Percentiles rank a stretch among this genome's conserved stretches.
phyloP scores from a whole-genome alignment of 2,113 vertebrate genomes.

The Malaclemys terrapin region DNA sequence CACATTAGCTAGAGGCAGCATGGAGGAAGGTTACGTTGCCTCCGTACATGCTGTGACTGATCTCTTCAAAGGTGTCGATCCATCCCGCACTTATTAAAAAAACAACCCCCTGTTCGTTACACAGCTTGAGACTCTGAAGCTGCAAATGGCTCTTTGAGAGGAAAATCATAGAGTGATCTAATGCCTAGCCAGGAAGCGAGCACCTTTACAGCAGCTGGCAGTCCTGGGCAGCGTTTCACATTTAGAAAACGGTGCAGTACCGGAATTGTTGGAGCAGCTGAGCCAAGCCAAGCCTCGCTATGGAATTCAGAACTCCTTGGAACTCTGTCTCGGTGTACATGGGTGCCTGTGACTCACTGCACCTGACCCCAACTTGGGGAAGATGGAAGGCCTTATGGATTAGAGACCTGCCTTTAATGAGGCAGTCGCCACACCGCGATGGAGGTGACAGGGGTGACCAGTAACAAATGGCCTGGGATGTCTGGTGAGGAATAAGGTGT shows the following conservation, averaged over 20 bases:
- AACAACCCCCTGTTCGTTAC: background rate
- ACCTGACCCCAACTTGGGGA: background rate
- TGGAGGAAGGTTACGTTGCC: accelerated
- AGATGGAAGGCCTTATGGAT: background rate
- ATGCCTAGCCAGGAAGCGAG: background rate
- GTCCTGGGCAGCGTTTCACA: background rate
- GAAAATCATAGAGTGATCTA: background rate
- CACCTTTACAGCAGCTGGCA: background rate
- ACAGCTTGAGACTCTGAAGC: background rate
- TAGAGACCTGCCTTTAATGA: background rate
- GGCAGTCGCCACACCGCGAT: background rate
- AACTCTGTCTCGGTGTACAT: accelerated
- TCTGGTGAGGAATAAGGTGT: background rate
- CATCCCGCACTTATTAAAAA: accelerated
- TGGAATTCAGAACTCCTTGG: background rate
- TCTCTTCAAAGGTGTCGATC: too few species aligned
- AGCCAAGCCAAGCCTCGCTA: background rate
- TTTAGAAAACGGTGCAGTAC: background rate
- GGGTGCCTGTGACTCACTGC: background rate
- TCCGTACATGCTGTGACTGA: background rate
- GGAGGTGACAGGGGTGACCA: background rate
- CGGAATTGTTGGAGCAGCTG: background rate
- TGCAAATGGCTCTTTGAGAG: background rate
- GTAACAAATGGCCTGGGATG: background rate
- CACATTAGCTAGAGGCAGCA: accelerated